A percentile compares a stretch with the other conserved stretches of the same genome.
These are phyloP conservation scores for Serranus cabrilla DNA, from an alignment of 2,797 vertebrate species.

Conservation along the genomic window DNA sequence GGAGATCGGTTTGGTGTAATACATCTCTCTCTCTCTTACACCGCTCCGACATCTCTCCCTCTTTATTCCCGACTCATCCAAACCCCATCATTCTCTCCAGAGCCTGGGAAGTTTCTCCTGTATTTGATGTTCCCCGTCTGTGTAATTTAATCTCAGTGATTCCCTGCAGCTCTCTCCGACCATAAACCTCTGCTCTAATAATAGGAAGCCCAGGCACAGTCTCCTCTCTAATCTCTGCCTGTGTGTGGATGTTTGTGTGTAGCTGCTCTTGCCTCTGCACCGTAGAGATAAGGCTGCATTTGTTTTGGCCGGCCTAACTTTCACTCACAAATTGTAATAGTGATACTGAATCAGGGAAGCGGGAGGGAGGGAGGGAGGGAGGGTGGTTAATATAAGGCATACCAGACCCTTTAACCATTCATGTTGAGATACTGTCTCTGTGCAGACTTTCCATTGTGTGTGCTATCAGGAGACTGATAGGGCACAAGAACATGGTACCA, in stretches of 20 bases:
- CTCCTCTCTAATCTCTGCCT: slow-evolving; percentile 82
- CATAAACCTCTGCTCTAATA: slow-evolving; percentile 85
- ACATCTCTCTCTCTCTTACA: slow-evolving; percentile 45
- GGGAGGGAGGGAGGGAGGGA: neutral
- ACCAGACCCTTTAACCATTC: slow-evolving; percentile 27
- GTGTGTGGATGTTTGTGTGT: slow-evolving; percentile 64
- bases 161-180: slow-evolving; percentile 80
- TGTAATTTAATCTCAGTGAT: slow-evolving; percentile 86
- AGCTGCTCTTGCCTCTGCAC: slow-evolving; percentile 69
- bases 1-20: slow-evolving; percentile 39
- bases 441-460: slow-evolving; percentile 32
- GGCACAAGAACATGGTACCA: neutral
- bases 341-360: slow-evolving; percentile 45
- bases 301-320: slow-evolving; percentile 69
- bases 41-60: slow-evolving; percentile 33
- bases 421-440: slow-evolving; percentile 25
- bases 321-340: slow-evolving; percentile 58
- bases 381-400: slow-evolving; percentile 35
- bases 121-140: slow-evolving; percentile 84
- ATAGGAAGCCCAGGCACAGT: slow-evolving; percentile 80
- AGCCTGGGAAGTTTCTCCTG: slow-evolving; percentile 73
- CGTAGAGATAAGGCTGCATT: slow-evolving; percentile 74
- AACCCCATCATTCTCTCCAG: slow-evolving; percentile 58
- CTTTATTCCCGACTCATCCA: slow-evolving; percentile 52
- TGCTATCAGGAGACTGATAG: slow-evolving; percentile 37